Conservation (phyloP, 2,888 invertebrate species). For the Quadroppia sp. region DNA sequence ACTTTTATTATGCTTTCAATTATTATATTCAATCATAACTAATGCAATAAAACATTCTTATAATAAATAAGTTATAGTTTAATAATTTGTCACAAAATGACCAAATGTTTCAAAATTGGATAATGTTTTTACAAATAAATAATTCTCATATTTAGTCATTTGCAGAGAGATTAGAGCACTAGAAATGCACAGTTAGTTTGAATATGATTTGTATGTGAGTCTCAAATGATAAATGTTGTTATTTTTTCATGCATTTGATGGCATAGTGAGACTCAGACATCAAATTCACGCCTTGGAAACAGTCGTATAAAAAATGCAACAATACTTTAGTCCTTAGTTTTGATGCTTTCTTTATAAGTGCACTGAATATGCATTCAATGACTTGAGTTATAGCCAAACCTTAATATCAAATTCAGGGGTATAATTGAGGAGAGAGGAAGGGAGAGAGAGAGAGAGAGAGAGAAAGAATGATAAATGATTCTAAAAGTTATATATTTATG, state of each 20-base stretch:
- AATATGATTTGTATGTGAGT: background rate
- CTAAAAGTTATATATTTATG: slow-evolving; percentile 3
- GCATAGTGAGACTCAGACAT: background rate
- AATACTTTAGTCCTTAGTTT: background rate
- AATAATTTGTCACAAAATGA: too few relatives aligned
- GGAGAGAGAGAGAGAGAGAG: slow-evolving; percentile 3
- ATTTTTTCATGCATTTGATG: background rate
- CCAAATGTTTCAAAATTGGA: too few relatives aligned
- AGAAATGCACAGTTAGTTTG: background rate
- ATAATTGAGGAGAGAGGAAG: background rate
- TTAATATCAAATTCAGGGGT: background rate
- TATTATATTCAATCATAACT: too few relatives aligned
- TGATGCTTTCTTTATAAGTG: background rate
- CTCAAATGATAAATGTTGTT: slow-evolving; percentile 2
- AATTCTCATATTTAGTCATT: too few relatives aligned
- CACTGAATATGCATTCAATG: slow-evolving; percentile 12
- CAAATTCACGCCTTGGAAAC: background rate
- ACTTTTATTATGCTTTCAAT: too few relatives aligned
- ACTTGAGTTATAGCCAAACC: background rate
- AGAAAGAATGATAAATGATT: background rate
- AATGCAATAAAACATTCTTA: too few relatives aligned
- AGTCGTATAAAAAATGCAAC: background rate
- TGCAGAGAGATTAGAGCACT: too few relatives aligned
- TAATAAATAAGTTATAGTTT: too few relatives aligned
- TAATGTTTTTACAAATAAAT: too few relatives aligned